A percentile compares a stretch with the other conserved stretches of the same genome.
These are phyloP conservation scores for Drosophila meridionalis DNA, from an alignment of 2,888 invertebrate genomes.

Conservation along the genomic window DNA sequence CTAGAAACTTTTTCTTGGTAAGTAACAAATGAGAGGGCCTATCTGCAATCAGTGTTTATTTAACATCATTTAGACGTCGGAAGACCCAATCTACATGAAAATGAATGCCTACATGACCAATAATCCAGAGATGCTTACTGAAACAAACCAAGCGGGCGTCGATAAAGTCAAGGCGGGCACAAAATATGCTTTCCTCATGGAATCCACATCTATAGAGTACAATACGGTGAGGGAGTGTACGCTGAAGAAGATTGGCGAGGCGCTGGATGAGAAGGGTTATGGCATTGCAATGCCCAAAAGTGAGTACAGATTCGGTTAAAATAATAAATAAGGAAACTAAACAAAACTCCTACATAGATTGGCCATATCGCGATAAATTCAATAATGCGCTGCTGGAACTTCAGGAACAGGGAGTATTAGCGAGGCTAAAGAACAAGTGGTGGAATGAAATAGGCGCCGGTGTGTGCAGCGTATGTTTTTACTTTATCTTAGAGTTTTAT, in stretches of 20 bases:
- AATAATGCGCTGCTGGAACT: conserved; percentile 93
- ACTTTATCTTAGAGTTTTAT: too few relatives aligned
- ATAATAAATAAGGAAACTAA: not conserved
- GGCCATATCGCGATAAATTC: conserved; percentile 89
- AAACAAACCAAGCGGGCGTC: conserved; percentile 87
- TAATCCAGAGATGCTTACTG: conserved; percentile 86
- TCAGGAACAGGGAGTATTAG: conserved; percentile 93
- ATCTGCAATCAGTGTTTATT: not conserved
- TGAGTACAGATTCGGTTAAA: conserved; percentile 69
- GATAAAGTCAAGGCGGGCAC: conserved; percentile 81
- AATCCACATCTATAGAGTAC: conserved; percentile 92
- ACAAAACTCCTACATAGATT: conserved; percentile 70
- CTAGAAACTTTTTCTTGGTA: conserved; percentile 95
- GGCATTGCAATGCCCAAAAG: conserved; percentile 90
- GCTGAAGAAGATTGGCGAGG: conserved; percentile 87
- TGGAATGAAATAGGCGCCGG: conserved; percentile 94
- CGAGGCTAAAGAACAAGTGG: conserved; percentile 93
- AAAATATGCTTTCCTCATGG: conserved; percentile 91
- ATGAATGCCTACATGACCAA: conserved; percentile 92
- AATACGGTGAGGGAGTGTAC: conserved; percentile 88
- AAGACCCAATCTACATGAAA: conserved; percentile 90
- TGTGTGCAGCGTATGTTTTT: conserved; percentile 87
- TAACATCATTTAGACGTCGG: conserved; percentile 87
- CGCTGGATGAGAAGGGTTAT: conserved; percentile 90
- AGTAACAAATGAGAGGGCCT: not conserved